phyloP scores from a whole-genome alignment of 2,113 vertebrate species.

The Apeltes quadracus region DNA sequence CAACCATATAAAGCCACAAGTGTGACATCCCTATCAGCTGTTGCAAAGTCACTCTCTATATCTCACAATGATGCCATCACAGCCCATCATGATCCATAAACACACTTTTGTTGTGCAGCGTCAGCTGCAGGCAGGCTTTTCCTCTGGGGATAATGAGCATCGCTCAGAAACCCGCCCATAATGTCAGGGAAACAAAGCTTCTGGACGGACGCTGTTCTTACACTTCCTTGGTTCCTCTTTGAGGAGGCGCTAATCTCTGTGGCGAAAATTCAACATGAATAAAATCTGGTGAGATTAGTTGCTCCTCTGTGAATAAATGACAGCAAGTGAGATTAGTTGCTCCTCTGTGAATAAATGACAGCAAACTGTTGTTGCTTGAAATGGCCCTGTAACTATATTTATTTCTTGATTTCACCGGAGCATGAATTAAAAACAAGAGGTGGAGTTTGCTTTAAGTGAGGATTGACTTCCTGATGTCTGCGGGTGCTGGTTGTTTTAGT shows the following conservation, averaged over 20 bases:
- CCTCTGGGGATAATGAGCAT: background rate
- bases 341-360: background rate
- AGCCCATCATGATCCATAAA: background rate
- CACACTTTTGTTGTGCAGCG: background rate
- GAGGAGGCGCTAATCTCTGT: background rate
- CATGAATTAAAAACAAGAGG: background rate
- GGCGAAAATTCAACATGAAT: too few relatives aligned
- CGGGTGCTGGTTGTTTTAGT: background rate
- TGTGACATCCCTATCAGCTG: background rate
- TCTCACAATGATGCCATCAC: background rate
- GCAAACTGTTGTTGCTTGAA: background rate
- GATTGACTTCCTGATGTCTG: constrained; percentile 13
- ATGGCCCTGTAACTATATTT: background rate
- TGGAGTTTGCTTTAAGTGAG: constrained; percentile 10
- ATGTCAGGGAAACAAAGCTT: background rate
- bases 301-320: too few relatives aligned
- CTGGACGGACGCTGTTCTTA: background rate
- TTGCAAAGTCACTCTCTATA: background rate
- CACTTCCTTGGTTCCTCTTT: background rate
- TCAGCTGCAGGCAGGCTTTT: background rate
- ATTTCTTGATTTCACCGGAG: background rate
- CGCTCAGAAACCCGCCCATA: background rate
- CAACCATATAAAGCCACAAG: background rate
- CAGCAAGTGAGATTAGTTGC: too few relatives aligned
- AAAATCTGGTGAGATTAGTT: background rate